Percentiles rank a stretch among this genome's conserved stretches.
Conservation (phyloP, 2,113 vertebrate genomes). For the Boulengeromyrus knoepffleri region DNA sequence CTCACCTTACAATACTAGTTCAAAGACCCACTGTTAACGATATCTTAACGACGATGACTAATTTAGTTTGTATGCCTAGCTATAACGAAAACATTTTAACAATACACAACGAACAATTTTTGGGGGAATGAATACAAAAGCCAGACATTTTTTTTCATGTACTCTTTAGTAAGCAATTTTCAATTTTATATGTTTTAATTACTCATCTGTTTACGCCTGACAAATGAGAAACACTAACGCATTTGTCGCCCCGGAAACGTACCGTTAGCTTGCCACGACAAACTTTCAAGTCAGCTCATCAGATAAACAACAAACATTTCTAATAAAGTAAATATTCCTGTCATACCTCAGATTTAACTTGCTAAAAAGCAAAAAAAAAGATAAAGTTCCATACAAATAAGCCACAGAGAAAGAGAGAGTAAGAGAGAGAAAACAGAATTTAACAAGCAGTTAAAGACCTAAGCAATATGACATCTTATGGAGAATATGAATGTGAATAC, state of each 20-base stretch:
- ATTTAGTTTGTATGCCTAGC: background rate
- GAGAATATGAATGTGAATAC: background rate
- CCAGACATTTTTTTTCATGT: background rate
- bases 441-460: background rate
- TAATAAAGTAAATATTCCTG: background rate
- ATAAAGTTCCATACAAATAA: background rate
- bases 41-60: background rate
- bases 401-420: background rate
- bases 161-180: background rate
- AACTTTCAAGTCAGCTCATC: background rate
- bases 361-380: background rate
- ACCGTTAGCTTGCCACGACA: background rate
- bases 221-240: background rate
- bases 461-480: background rate
- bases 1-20: background rate
- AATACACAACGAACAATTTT: background rate
- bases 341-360: slow-evolving; percentile 4
- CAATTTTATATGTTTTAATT: background rate
- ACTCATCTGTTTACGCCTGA: background rate
- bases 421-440: background rate
- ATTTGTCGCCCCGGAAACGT: background rate
- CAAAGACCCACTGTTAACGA: background rate
- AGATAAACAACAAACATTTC: background rate
- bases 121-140: background rate
- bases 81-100: background rate